These are phyloP conservation scores for Psix sp. DNA, from an alignment of 1,140 invertebrate species.

Conservation along the genomic window DNA sequence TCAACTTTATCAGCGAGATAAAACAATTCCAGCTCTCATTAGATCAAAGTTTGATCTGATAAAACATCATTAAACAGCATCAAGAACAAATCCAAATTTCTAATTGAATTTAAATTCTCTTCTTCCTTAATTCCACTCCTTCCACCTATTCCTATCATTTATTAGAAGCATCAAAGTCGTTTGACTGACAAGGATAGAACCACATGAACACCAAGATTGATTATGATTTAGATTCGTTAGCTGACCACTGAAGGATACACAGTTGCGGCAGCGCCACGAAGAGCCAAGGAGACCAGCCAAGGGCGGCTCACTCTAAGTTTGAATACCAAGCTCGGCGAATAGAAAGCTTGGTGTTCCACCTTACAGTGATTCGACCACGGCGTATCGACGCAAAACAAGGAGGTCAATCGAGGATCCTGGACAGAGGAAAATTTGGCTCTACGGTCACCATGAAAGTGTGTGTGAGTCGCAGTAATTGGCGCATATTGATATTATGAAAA, in stretches of 20 bases:
- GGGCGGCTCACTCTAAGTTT: conserved; percentile 88
- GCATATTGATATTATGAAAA: not conserved
- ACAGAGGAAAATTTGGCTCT: conserved; percentile 17
- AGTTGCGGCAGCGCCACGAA: no score
- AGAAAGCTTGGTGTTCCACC: conserved; percentile 91
- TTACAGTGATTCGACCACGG: conserved; percentile 87
- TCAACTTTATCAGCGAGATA: not conserved
- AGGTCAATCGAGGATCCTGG: conserved; percentile 12
- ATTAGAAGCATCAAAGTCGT: no score
- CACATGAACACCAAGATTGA: no score
- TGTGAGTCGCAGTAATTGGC: conserved; percentile 4
- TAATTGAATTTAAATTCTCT: not conserved
- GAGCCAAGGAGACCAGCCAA: conserved; percentile 60
- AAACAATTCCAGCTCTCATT: not conserved
- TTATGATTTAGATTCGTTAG: no score
- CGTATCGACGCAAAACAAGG: conserved; percentile 52
- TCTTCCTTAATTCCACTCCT: no score
- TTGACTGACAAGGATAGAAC: no score
- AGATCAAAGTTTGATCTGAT: not conserved
- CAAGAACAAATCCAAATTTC: no score
- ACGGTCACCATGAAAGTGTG: conserved; percentile 4
- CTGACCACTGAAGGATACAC: no score
- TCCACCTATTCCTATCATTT: no score
- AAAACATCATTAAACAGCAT: no score
- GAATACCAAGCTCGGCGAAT: conserved; percentile 87